These are phyloP conservation scores for Diorhabda elongata DNA, from an alignment of 1,140 invertebrate genomes.

Conservation along the genomic window DNA sequence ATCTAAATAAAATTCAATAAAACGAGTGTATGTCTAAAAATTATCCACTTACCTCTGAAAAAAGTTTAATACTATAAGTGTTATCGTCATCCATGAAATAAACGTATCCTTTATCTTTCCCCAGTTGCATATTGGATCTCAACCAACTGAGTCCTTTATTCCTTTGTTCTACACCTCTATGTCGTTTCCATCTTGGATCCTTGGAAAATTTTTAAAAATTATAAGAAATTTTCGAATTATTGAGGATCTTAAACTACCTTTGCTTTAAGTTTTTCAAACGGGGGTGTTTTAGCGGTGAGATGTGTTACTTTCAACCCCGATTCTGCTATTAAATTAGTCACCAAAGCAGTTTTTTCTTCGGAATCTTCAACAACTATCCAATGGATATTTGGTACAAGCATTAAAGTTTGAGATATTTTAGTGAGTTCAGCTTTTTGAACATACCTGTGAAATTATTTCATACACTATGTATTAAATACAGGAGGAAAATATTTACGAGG, in stretches of 20 bases:
- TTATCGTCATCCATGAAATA: slow-evolving; percentile 99
- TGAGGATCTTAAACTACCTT: slow-evolving; percentile 42
- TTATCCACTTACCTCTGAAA: slow-evolving; percentile 69
- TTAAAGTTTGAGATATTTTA: slow-evolving; percentile 84
- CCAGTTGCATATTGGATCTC: slow-evolving; percentile 58
- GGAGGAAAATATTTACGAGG: too few relatives aligned
- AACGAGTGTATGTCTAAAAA: not conserved
- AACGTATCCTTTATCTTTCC: slow-evolving; percentile 70
- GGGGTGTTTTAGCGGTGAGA: slow-evolving; percentile 64
- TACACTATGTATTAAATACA: too few relatives aligned
- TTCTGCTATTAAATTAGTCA: slow-evolving; percentile 73
- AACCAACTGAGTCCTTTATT: slow-evolving; percentile 89
- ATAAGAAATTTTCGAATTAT: not conserved
- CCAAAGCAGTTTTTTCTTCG: slow-evolving; percentile 67
- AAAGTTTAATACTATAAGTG: slow-evolving; percentile 83
- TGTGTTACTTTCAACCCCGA: slow-evolving; percentile 74
- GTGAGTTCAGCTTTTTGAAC: slow-evolving; percentile 95
- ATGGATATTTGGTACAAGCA: slow-evolving; percentile 83
- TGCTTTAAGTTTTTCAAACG: slow-evolving; percentile 45
- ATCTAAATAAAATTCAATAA: slow-evolving; percentile 55
- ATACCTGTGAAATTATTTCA: slow-evolving; percentile 36
- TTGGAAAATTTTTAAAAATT: slow-evolving; percentile 28
- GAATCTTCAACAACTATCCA: slow-evolving; percentile 96
- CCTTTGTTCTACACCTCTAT: slow-evolving; percentile 90
- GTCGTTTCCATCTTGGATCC: slow-evolving; percentile 86